Percentiles rank a stretch among this genome's conserved stretches.
phyloP scores from a whole-genome alignment of 2,888 invertebrate species.

The Diachrysia chrysitis region DNA sequence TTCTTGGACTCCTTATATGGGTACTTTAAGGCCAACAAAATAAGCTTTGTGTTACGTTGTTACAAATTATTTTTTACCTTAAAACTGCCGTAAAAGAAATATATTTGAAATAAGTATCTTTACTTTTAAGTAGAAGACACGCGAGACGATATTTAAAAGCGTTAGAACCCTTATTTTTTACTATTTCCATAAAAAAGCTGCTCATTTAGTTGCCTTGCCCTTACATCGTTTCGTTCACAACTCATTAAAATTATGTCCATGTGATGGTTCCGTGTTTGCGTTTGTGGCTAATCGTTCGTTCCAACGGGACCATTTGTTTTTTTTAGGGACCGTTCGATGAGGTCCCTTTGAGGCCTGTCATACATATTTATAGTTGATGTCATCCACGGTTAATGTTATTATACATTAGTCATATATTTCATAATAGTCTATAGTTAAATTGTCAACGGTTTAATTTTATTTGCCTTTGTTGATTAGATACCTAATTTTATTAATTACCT shows the following conservation, averaged over 20 bases:
- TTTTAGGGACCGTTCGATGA: conserved; percentile 54
- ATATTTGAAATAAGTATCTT: neutral
- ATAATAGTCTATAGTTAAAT: neutral
- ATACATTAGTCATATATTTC: neutral
- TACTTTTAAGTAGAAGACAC: neutral
- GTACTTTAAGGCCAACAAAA: too few relatives aligned
- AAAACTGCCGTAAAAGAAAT: neutral
- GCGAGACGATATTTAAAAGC: conserved; percentile 3
- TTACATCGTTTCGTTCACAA: conserved; percentile 66
- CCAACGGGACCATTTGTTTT: conserved; percentile 72
- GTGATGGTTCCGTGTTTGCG: conserved; percentile 72
- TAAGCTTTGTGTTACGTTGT: too few relatives aligned
- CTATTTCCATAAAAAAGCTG: conserved; percentile 34
- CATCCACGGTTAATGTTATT: neutral
- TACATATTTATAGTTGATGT: conserved; percentile 21
- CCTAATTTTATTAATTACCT: too few relatives aligned
- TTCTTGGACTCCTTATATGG: too few relatives aligned
- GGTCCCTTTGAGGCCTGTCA: conserved; percentile 14
- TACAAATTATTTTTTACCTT: neutral
- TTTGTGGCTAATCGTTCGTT: conserved; percentile 73
- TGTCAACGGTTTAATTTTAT: too few relatives aligned
- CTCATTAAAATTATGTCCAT: conserved; percentile 77
- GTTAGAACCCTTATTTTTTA: conserved; percentile 3
- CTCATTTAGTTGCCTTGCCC: conserved; percentile 39
- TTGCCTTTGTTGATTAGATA: too few relatives aligned